Base-by-base conservation (phyloP, 2,888 invertebrate species). In the Sinohyriopsis cumingii region DNA sequence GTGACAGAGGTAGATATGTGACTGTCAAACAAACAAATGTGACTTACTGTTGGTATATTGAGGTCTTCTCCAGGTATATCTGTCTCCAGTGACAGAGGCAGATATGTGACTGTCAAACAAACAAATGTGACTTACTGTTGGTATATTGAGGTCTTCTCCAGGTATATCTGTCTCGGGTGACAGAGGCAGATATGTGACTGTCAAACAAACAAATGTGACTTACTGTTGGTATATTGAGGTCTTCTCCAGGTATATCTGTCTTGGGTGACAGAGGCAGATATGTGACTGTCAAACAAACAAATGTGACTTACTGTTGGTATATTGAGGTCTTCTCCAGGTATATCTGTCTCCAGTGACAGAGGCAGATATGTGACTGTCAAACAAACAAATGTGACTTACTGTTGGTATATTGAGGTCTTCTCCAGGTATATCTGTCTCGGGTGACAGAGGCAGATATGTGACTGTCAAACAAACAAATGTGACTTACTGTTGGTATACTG, bases 211-310 rank as follows among this genome's bases (percentile, higher is more conserved):
- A n/a, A 19, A 61, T 25, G 19, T 56, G 59, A 82, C 88, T 82
- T 90, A 95, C 95, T 93, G 93, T 86, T 94, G 93, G 89, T 94
- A 95, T 77, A 95, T 92, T 65, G 93, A 93, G 62, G 94, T 93
- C 83, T 93, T 93, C 76, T 95, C 94, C 63, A 98, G 92, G 67
- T n/a, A n/a, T 95, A 92, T 78, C 86, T 83, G 63, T 89, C 86
- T 0, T 92, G 92, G 66, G 86, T 86, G 19, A 77, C 75, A 28
- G 88, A 85, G 54, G 88, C 84, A 53, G 91, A 90, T 28, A 98
- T 92, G 81, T n/a, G n/a, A n/a, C n/a, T n/a, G n/a, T n/a, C n/a
- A n/a, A n/a, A n/a, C n/a, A n/a, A n/a, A n/a, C n/a, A n/a, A 19
- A 61, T 25, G 19, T 56, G 59, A 82, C 88, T 82, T 90, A 95